Evolutionary conservation across 2,888 invertebrate genomes (phyloP).

Genomic region (Dinocampus coccinellae): DNA sequence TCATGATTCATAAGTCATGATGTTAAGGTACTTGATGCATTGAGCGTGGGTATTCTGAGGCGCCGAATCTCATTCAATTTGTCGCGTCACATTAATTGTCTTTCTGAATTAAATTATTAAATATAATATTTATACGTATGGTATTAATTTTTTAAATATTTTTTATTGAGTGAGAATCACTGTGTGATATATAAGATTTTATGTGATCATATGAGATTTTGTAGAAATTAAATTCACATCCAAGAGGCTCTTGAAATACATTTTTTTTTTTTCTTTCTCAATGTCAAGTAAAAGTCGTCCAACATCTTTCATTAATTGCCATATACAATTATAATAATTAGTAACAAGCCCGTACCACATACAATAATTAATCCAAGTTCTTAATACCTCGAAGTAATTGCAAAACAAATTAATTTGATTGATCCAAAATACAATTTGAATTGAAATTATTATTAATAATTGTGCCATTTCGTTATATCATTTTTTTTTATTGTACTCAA

Average conservation of each 20-base stretch:
- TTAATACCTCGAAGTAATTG: neutral
- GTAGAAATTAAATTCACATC: constrained; percentile 3
- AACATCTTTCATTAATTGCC: neutral
- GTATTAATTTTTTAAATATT: neutral
- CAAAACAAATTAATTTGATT: neutral
- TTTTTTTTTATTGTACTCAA: too few relatives aligned
- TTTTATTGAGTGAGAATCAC: neutral
- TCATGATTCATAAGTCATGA: neutral
- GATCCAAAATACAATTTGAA: neutral
- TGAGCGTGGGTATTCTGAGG: neutral
- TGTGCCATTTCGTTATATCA: neutral
- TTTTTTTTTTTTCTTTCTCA: neutral
- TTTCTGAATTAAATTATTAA: neutral
- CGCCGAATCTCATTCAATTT: neutral
- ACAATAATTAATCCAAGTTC: neutral
- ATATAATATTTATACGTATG: neutral
- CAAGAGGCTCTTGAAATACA: neutral
- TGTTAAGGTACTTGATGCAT: neutral
- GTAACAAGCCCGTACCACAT: neutral
- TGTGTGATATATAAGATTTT: neutral
- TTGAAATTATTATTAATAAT: neutral
- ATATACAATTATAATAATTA: neutral
- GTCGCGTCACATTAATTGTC: neutral
- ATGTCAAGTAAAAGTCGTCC: neutral
- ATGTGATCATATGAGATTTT: neutral